These are phyloP conservation scores for Tetanocera ferruginea DNA, from an alignment of 2,888 invertebrate species.

Conservation along the genomic window DNA sequence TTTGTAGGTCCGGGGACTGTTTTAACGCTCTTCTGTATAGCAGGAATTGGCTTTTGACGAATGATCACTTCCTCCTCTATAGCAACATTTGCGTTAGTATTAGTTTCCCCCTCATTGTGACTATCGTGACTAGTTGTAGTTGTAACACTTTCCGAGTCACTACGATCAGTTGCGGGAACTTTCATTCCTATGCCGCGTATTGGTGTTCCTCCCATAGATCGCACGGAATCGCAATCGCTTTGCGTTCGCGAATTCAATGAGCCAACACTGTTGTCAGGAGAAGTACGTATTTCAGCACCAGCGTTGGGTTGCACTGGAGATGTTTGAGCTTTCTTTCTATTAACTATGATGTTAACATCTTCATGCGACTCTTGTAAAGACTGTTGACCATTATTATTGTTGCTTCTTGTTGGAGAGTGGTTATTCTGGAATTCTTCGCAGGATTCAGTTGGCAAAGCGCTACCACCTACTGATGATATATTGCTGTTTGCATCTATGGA, in stretches of 20 bases:
- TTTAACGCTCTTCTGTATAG: constrained; percentile 52
- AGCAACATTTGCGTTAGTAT: constrained; percentile 44
- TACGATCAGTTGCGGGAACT: constrained; percentile 74
- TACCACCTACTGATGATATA: constrained; percentile 24
- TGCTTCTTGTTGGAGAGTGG: constrained; percentile 59
- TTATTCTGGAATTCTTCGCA: constrained; percentile 48
- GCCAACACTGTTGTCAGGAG: constrained; percentile 76
- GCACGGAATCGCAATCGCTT: constrained; percentile 82
- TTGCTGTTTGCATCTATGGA: constrained; percentile 27
- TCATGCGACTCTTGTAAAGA: constrained; percentile 56
- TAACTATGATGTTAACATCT: constrained; percentile 69
- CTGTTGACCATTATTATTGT: constrained; percentile 70
- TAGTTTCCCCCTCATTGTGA: constrained; percentile 61
- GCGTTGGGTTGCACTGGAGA: neutral
- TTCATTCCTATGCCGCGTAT: constrained; percentile 67
- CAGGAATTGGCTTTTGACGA: constrained; percentile 73
- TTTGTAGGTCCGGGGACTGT: constrained; percentile 74
- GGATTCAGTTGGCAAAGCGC: constrained; percentile 42
- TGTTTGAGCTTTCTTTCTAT: constrained; percentile 53
- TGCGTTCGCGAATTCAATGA: constrained; percentile 73
- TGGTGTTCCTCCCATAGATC: constrained; percentile 73
- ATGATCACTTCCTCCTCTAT: constrained; percentile 80
- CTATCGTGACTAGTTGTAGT: constrained; percentile 84
- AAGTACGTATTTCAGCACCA: constrained; percentile 67
- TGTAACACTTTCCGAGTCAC: constrained; percentile 87